Evolutionary conservation across 2,888 invertebrate species (phyloP).

Genomic region (Hypomecis punctinalis): DNA sequence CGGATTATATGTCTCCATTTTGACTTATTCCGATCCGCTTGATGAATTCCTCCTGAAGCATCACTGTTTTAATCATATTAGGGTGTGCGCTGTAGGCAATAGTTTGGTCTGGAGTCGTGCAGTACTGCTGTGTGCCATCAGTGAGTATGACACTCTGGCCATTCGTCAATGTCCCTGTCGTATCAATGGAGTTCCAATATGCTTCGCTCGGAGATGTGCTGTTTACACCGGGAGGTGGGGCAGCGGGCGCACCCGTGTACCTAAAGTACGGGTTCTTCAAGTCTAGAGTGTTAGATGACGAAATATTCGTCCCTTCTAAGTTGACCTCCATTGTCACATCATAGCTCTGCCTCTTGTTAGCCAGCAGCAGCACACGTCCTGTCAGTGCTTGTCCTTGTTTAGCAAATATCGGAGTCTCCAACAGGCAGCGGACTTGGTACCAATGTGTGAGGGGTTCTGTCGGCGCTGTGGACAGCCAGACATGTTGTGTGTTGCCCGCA

Average conservation of each 20-base stretch:
- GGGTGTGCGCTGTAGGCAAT: slow-evolving; percentile 74
- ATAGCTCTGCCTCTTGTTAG: slow-evolving; percentile 99
- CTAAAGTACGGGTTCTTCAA: slow-evolving; percentile 99
- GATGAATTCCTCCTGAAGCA: slow-evolving; percentile 83
- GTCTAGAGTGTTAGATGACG: slow-evolving; percentile 96
- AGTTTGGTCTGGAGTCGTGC: slow-evolving; percentile 71
- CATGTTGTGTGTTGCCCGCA: slow-evolving; percentile 93
- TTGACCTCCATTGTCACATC: slow-evolving; percentile 98
- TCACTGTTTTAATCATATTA: slow-evolving; percentile 81
- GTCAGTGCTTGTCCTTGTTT: slow-evolving; percentile 96
- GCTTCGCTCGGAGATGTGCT: slow-evolving; percentile 96
- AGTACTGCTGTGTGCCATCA: slow-evolving; percentile 75
- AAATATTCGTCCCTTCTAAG: slow-evolving; percentile 94
- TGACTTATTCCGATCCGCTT: slow-evolving; percentile 83
- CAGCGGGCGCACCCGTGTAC: slow-evolving; percentile 96
- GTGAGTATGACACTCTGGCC: slow-evolving; percentile 77
- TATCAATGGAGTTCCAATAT: slow-evolving; percentile 94
- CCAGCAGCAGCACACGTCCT: slow-evolving; percentile 94
- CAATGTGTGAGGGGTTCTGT: slow-evolving; percentile 99
- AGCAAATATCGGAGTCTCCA: slow-evolving; percentile 97
- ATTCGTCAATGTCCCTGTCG: slow-evolving; percentile 84
- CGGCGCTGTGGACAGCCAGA: slow-evolving; percentile 99
- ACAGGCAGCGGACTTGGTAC: slow-evolving; percentile 98
- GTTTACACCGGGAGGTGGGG: slow-evolving; percentile 96
- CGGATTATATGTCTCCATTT: slow-evolving; percentile 84